These are phyloP conservation scores for Anniella stebbinsi DNA, from an alignment of 2,797 vertebrate genomes.

Conservation along the genomic window DNA sequence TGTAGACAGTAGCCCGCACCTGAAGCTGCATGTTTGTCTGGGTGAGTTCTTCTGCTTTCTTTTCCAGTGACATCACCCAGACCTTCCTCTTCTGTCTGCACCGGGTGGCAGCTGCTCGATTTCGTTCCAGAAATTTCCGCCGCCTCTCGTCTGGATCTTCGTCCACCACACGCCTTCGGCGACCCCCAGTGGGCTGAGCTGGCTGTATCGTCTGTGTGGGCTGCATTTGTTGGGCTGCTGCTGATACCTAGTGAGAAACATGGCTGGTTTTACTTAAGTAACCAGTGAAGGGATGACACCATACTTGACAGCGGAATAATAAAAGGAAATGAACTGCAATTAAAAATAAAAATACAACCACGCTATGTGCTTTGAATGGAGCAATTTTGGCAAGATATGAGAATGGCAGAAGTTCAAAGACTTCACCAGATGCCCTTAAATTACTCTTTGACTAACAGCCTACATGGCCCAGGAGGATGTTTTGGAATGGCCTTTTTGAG, in stretches of 20 bases:
- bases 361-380: constrained; percentile 2
- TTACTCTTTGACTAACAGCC: constrained; percentile 63
- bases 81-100: constrained; percentile 99
- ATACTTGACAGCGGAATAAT: constrained; percentile 8
- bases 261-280: constrained; percentile 20
- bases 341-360: constrained; percentile 8
- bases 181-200: constrained; percentile 91
- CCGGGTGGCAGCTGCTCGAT: constrained; percentile 95
- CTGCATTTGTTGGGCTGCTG: constrained; percentile 97
- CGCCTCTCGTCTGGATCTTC: constrained; percentile 98
- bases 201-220: constrained; percentile 95
- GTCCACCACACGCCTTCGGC: constrained; percentile 93
- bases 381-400: constrained; percentile 51
- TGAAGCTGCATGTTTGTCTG: constrained; percentile 99
- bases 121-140: constrained; percentile 97
- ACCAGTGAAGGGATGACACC: not conserved
- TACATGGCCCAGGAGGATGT: constrained; percentile 60
- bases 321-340: not conserved
- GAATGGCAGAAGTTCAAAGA: constrained; percentile 71
- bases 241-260: constrained; percentile 86
- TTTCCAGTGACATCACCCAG: constrained; percentile 99
- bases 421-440: constrained; percentile 47
- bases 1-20: constrained; percentile 82
- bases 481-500: constrained; percentile 11
- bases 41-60: constrained; percentile 99